These are phyloP conservation scores for Orthosia gracilis DNA, from an alignment of 2,888 invertebrate genomes.

Conservation along the genomic window DNA sequence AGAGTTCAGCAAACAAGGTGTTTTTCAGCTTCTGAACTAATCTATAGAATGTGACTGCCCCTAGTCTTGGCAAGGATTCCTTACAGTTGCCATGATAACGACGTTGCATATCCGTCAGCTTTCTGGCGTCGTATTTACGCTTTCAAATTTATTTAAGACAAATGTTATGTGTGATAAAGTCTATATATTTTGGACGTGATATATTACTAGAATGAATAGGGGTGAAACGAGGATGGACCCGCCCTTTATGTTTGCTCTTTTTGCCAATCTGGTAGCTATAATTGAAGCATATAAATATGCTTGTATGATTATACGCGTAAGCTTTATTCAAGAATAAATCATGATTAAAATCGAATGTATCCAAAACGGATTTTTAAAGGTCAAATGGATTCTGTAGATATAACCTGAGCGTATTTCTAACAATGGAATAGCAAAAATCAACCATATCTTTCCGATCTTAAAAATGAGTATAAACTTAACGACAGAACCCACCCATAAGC, in stretches of 20 bases:
- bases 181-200: slow-evolving; percentile 44
- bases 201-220: neutral
- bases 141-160: slow-evolving; percentile 59
- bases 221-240: neutral
- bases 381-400: neutral
- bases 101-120: slow-evolving; percentile 64
- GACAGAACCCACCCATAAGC: neutral
- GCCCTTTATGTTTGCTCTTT: neutral
- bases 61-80: slow-evolving; percentile 57
- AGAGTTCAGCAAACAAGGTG: slow-evolving; percentile 49
- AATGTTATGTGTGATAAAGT: slow-evolving; percentile 56
- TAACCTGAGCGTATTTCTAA: too few species aligned
- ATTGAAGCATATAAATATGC: too few species aligned
- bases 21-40: slow-evolving; percentile 48
- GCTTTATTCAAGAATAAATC: too few species aligned
- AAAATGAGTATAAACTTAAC: neutral
- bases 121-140: slow-evolving; percentile 50
- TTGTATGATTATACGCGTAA: too few species aligned
- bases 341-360: neutral
- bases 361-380: neutral
- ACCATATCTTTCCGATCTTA: neutral
- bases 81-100: slow-evolving; percentile 55
- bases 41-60: slow-evolving; percentile 40
- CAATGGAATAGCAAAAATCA: neutral
- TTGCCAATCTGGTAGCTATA: neutral